Percentiles rank a stretch among this genome's conserved stretches.
These are phyloP conservation scores for Heterotis niloticus DNA, from an alignment of 2,113 vertebrate species.

Conservation along the genomic window DNA sequence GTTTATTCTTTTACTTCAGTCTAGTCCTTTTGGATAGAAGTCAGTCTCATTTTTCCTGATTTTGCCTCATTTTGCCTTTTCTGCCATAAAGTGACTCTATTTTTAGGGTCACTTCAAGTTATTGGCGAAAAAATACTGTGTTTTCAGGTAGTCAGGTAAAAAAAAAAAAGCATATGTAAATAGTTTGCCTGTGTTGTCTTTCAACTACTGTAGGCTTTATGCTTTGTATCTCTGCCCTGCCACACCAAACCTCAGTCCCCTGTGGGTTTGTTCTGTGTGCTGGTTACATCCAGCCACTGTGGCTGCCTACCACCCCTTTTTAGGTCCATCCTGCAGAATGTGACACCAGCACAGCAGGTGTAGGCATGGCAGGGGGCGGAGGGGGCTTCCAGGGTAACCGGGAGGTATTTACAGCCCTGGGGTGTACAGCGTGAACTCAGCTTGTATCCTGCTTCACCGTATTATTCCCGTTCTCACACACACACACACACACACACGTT, in stretches of 20 bases:
- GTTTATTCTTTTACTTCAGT: too few species aligned
- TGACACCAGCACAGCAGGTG: slow-evolving; percentile 60
- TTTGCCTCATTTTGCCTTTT: too few species aligned
- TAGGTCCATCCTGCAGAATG: slow-evolving; percentile 11
- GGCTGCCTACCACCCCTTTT: too few species aligned
- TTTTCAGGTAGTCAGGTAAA: neutral
- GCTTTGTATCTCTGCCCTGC: neutral
- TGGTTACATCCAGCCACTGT: neutral
- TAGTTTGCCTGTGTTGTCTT: neutral
- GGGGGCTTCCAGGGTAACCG: slow-evolving; percentile 58
- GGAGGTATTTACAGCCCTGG: slow-evolving; percentile 59
- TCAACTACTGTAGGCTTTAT: neutral
- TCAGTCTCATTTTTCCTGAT: too few species aligned
- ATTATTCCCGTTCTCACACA: neutral
- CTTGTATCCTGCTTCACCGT: neutral
- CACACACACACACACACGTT: too few species aligned
- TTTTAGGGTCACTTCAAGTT: too few species aligned
- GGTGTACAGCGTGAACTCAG: neutral
- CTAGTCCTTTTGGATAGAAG: too few species aligned
- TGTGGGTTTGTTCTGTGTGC: neutral
- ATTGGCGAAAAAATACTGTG: neutral
- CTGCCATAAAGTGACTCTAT: too few species aligned
- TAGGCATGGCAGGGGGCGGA: slow-evolving; percentile 57
- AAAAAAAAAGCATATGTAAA: neutral
- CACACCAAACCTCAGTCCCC: too few species aligned